Percentiles rank a stretch among this genome's conserved stretches.
Evolutionary conservation across 2,888 invertebrate species (phyloP).

Genomic region (Lithophane semibrunnea): DNA sequence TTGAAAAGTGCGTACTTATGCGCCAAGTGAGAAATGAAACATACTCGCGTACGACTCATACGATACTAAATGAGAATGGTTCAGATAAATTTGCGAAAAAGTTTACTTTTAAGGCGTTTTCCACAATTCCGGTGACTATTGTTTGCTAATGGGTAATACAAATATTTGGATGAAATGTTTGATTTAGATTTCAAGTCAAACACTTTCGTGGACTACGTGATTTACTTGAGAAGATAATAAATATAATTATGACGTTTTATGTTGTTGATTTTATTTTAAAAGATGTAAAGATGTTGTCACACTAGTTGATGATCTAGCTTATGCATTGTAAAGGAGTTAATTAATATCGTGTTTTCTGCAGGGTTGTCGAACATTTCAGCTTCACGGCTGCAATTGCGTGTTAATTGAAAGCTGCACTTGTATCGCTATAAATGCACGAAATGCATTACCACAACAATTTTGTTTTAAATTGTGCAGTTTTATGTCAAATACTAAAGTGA

Average conservation of each 20-base stretch:
- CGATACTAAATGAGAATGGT: slow-evolving; percentile 11
- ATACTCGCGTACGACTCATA: slow-evolving; percentile 10
- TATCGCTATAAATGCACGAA: too few relatives aligned
- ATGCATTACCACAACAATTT: too few relatives aligned
- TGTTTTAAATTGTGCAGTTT: too few relatives aligned
- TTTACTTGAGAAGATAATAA: slow-evolving; percentile 10
- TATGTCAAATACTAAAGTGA: too few relatives aligned
- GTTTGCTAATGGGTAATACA: slow-evolving; percentile 9
- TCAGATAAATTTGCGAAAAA: slow-evolving; percentile 3
- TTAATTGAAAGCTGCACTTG: neutral
- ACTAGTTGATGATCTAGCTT: neutral
- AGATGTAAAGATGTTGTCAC: neutral
- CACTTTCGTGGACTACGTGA: neutral
- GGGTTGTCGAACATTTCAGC: neutral
- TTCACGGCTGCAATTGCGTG: neutral
- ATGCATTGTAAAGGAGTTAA: neutral
- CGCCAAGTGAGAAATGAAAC: slow-evolving; percentile 10
- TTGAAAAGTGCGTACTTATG: neutral
- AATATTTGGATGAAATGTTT: slow-evolving; percentile 13
- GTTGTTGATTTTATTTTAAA: slow-evolving; percentile 25
- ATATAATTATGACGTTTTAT: slow-evolving; percentile 6
- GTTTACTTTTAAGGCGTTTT: slow-evolving; percentile 29
- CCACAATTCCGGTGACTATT: slow-evolving; percentile 6
- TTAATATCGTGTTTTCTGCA: neutral
- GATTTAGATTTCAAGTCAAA: slow-evolving; percentile 7